A percentile compares a stretch with the other conserved stretches of the same genome.
These are phyloP conservation scores for Trichacis sp. DNA, from an alignment of 2,888 invertebrate genomes.

Conservation along the genomic window DNA sequence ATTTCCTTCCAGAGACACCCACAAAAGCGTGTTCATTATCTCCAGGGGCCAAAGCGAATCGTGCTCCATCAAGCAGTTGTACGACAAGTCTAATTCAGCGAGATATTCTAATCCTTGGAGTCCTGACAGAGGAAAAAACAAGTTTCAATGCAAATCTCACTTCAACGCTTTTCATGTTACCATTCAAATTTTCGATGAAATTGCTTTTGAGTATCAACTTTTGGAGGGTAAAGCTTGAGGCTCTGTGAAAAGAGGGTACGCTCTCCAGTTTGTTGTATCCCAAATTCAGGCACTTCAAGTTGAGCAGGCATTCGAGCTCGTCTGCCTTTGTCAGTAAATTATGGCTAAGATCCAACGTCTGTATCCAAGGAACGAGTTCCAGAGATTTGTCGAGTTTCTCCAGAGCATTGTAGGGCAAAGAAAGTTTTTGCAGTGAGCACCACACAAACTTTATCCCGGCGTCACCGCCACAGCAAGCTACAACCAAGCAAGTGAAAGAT, in stretches of 20 bases:
- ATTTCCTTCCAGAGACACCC: slow-evolving; percentile 74
- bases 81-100: slow-evolving; percentile 74
- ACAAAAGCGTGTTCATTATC: slow-evolving; percentile 71
- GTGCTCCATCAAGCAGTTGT: slow-evolving; percentile 76
- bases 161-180: slow-evolving; percentile 49
- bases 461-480: slow-evolving; percentile 73
- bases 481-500: too few relatives aligned
- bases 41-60: slow-evolving; percentile 72
- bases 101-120: slow-evolving; percentile 72
- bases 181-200: slow-evolving; percentile 74
- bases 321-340: slow-evolving; percentile 73
- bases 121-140: slow-evolving; percentile 62
- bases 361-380: slow-evolving; percentile 74
- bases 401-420: slow-evolving; percentile 74
- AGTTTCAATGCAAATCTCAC: too few relatives aligned
- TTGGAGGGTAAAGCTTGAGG: slow-evolving; percentile 72
- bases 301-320: slow-evolving; percentile 73
- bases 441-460: slow-evolving; percentile 74
- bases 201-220: slow-evolving; percentile 75
- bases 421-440: slow-evolving; percentile 73
- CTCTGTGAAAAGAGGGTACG: slow-evolving; percentile 73
- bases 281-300: slow-evolving; percentile 75
- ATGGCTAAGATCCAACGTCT: slow-evolving; percentile 76
- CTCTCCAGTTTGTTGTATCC: slow-evolving; percentile 74
- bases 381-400: slow-evolving; percentile 72